phyloP scores from a whole-genome alignment of 1,140 invertebrate species.

The Mylabris phalerata region DNA sequence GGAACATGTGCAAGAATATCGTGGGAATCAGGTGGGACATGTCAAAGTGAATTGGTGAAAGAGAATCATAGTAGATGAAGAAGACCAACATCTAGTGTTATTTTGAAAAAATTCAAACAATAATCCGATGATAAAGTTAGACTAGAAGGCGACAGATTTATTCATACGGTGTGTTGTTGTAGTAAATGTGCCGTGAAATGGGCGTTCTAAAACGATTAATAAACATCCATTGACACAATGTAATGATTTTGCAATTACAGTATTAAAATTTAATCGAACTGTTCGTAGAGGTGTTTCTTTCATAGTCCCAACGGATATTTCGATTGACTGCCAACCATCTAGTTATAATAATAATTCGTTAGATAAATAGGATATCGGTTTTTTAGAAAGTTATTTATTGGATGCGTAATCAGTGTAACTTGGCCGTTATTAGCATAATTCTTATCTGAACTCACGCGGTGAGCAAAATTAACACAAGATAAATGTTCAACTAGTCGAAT shows the following conservation, averaged over 20 bases:
- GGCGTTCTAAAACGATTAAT: background rate
- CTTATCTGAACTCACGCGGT: conserved; percentile 19
- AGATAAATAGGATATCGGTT: conserved; percentile 16
- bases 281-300: background rate
- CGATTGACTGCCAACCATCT: background rate
- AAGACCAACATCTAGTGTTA: too few species aligned
- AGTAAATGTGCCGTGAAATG: too few species aligned
- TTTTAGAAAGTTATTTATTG: conserved; percentile 22
- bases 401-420: conserved; percentile 23
- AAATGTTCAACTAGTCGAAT: conserved; percentile 12
- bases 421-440: conserved; percentile 22
- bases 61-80: conserved; percentile 2
- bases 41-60: conserved; percentile 9
- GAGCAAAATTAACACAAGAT: conserved; percentile 24
- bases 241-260: background rate
- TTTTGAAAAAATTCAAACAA: too few species aligned
- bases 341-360: conserved; percentile 21
- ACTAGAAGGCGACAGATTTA: too few species aligned
- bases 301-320: background rate
- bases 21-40: conserved; percentile 10
- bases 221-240: background rate
- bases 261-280: background rate
- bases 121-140: too few species aligned
- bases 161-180: too few species aligned
- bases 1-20: background rate